Conservation (phyloP, 2,888 invertebrate species). For the Altica lythri region DNA sequence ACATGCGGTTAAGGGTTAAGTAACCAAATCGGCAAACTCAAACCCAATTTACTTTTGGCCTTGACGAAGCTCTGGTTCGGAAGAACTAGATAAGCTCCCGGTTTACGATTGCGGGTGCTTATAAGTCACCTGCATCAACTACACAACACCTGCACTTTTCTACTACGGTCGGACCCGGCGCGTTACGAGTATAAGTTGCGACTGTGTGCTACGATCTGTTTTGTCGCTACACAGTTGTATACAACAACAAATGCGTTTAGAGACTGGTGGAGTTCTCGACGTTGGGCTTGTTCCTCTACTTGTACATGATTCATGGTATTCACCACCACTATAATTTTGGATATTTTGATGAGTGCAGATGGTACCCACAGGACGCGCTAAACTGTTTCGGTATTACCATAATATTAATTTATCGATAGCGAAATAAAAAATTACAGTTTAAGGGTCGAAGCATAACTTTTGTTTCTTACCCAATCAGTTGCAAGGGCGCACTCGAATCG, state of each 20-base stretch:
- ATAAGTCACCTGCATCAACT: constrained; percentile 18
- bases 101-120: constrained; percentile 4
- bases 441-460: too few species aligned
- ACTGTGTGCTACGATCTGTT: constrained; percentile 8
- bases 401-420: background rate
- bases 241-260: constrained; percentile 17
- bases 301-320: constrained; percentile 21
- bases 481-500: too few species aligned
- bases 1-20: constrained; percentile 1
- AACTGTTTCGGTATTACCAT: background rate
- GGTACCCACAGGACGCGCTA: constrained; percentile 22
- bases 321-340: constrained; percentile 17
- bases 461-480: too few species aligned
- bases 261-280: constrained; percentile 18
- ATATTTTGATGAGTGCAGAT: constrained; percentile 14
- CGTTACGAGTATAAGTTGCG: constrained; percentile 8
- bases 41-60: constrained; percentile 22
- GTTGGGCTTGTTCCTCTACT: constrained; percentile 17
- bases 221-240: background rate
- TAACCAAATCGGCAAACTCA: constrained; percentile 18
- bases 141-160: constrained; percentile 23
- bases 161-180: constrained; percentile 1
- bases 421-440: background rate
- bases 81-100: constrained; percentile 15
- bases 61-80: constrained; percentile 3